phyloP scores from a whole-genome alignment of 2,888 invertebrate genomes.

The Hypercompe scribonia region DNA sequence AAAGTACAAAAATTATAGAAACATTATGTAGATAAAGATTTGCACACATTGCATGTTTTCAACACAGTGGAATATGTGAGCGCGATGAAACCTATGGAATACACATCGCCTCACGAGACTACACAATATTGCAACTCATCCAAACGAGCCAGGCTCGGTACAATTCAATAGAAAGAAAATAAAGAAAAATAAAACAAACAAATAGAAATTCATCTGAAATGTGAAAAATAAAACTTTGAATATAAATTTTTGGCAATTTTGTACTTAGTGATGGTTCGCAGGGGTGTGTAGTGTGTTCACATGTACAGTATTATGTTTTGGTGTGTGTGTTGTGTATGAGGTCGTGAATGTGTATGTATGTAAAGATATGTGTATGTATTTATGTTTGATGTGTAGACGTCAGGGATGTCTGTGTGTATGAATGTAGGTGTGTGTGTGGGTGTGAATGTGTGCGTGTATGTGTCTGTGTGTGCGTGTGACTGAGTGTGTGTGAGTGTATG shows the following conservation, averaged over 20 bases:
- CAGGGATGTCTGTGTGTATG: too few relatives aligned
- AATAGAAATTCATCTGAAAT: constrained; percentile 59
- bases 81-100: constrained; percentile 61
- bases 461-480: constrained; percentile 14
- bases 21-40: constrained; percentile 53
- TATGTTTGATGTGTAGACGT: constrained; percentile 52
- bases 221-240: constrained; percentile 59
- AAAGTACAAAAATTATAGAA: constrained; percentile 49
- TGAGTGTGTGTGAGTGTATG: constrained; percentile 34
- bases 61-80: constrained; percentile 65
- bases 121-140: constrained; percentile 60
- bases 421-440: constrained; percentile 49
- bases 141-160: constrained; percentile 60
- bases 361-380: constrained; percentile 43
- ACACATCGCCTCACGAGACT: constrained; percentile 56
- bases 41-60: constrained; percentile 62
- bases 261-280: constrained; percentile 83
- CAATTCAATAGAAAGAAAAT: constrained; percentile 54
- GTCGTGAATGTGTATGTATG: constrained; percentile 36
- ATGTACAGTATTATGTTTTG: constrained; percentile 49
- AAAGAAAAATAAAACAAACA: constrained; percentile 53
- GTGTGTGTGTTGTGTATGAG: constrained; percentile 50
- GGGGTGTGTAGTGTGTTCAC: constrained; percentile 60
- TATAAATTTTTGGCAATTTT: constrained; percentile 85
- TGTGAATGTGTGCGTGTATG: constrained; percentile 51